phyloP scores from a whole-genome alignment of 2,113 vertebrate species.

The Amblyopsis rosae region DNA sequence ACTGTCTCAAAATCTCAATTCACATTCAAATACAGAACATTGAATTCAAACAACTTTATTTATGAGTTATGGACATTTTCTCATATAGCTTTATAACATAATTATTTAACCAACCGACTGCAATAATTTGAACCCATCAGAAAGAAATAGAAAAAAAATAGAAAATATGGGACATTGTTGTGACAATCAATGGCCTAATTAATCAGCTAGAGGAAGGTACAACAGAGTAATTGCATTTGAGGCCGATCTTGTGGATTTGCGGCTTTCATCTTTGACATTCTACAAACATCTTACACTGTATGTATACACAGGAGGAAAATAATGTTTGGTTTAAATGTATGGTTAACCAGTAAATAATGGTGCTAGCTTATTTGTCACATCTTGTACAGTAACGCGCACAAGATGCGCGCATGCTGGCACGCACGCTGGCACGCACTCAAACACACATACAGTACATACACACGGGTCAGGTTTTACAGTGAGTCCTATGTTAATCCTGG shows the following conservation, averaged over 20 bases:
- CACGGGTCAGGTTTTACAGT: neutral
- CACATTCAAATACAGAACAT: constrained; percentile 74
- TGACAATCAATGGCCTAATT: constrained; percentile 48
- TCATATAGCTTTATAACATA: constrained; percentile 69
- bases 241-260: constrained; percentile 48
- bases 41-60: constrained; percentile 78
- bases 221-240: constrained; percentile 23
- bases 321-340: constrained; percentile 21
- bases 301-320: constrained; percentile 45
- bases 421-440: neutral
- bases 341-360: constrained; percentile 18
- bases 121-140: constrained; percentile 65
- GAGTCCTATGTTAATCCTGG: too few species aligned
- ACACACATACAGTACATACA: neutral
- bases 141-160: constrained; percentile 55
- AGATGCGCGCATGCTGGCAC: constrained; percentile 3
- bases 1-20: constrained; percentile 52
- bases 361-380: constrained; percentile 30
- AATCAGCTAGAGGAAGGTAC: constrained; percentile 30
- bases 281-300: constrained; percentile 66
- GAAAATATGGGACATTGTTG: constrained; percentile 47
- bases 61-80: constrained; percentile 66
- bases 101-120: constrained; percentile 66
- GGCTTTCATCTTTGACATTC: constrained; percentile 54
- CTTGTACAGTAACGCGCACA: constrained; percentile 21